Conservation (phyloP, 2,797 vertebrate genomes). For the Manis javanica region DNA sequence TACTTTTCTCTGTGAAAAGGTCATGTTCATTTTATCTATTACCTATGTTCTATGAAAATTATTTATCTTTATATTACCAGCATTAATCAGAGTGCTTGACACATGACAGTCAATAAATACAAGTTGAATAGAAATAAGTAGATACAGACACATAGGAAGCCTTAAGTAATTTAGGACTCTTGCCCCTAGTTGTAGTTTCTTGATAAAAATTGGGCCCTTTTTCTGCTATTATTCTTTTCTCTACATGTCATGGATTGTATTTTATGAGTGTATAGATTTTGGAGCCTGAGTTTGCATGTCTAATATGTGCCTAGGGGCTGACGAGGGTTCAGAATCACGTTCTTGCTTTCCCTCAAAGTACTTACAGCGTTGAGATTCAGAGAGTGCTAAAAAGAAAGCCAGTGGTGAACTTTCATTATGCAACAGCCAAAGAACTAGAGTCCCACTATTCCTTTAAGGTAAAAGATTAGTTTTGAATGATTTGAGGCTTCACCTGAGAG, state of each 20-base stretch:
- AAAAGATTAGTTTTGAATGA: conserved; percentile 27
- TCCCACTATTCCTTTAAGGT: background rate
- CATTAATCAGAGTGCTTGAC: background rate
- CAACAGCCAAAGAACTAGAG: background rate
- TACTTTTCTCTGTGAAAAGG: conserved; percentile 44
- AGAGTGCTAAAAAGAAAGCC: conserved; percentile 1
- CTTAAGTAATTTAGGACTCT: background rate
- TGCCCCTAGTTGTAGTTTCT: background rate
- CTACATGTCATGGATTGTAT: background rate
- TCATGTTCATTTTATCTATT: background rate
- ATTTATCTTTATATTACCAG: background rate
- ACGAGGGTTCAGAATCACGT: background rate
- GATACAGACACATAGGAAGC: background rate
- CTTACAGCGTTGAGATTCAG: background rate
- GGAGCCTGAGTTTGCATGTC: background rate
- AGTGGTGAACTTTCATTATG: conserved; percentile 1
- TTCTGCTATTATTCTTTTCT: conserved; percentile 22
- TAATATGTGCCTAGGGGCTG: background rate
- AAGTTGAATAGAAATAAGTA: background rate
- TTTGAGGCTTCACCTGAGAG: conserved; percentile 6
- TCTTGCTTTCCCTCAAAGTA: conserved; percentile 31
- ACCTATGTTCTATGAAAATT: background rate
- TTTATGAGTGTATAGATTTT: conserved; percentile 33
- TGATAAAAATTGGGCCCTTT: background rate
- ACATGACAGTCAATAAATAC: background rate